These are phyloP conservation scores for Cololabis saira DNA, from an alignment of 2,113 vertebrate genomes.

Conservation along the genomic window DNA sequence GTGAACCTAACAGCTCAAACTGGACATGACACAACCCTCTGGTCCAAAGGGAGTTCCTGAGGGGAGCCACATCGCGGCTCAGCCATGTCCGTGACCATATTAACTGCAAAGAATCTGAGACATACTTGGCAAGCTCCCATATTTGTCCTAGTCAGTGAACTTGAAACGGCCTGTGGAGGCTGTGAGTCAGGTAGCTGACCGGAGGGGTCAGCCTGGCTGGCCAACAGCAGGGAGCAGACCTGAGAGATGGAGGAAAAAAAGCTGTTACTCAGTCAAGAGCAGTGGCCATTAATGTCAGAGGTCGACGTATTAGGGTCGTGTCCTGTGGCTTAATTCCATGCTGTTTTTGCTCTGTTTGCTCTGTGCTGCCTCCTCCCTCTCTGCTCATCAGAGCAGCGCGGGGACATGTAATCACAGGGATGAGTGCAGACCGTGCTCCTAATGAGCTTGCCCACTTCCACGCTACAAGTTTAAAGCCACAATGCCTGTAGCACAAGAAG, in stretches of 20 bases:
- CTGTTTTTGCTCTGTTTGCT: constrained; percentile 2
- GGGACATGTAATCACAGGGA: constrained; percentile 26
- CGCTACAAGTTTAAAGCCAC: constrained; percentile 27
- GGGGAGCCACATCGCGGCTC: no score
- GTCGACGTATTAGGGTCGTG: constrained; percentile 16
- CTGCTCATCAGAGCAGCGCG: constrained; percentile 14
- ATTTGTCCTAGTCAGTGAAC: constrained; percentile 59
- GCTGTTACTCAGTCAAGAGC: constrained; percentile 36
- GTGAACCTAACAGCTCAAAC: no score
- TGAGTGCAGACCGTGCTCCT: constrained; percentile 44
- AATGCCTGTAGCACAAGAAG: constrained; percentile 43
- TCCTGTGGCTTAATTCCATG: constrained; percentile 1
- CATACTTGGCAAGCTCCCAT: constrained; percentile 5
- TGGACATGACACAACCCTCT: no score
- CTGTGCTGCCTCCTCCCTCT: background rate
- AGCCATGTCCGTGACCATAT: background rate
- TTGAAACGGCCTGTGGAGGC: constrained; percentile 49
- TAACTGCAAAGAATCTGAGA: constrained; percentile 7
- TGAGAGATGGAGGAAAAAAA: constrained; percentile 2
- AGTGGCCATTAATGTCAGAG: constrained; percentile 35
- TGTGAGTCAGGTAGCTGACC: constrained; percentile 65
- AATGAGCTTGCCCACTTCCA: constrained; percentile 30
- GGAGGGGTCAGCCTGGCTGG: constrained; percentile 15
- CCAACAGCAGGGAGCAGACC: constrained; percentile 16
- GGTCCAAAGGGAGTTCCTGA: no score